Base-by-base conservation (phyloP, 1,140 invertebrate species). In the Manduca sexta region DNA sequence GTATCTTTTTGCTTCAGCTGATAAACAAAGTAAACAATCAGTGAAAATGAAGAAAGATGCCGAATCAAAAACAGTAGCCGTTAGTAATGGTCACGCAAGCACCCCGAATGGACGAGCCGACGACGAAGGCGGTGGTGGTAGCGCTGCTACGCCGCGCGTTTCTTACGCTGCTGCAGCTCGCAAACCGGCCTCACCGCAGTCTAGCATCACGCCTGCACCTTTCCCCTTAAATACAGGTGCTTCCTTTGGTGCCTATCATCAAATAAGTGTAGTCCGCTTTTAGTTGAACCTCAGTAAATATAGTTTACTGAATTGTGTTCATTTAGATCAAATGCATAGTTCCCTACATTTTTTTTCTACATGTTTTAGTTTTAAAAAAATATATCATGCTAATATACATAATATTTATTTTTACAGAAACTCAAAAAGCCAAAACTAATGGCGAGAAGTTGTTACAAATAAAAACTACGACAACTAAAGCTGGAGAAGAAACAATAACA, bases 151-250 rank as follows among this genome's bases (percentile, higher is more conserved):
- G n/a, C 70, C 80, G 40, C 73, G 76, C 45, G 82, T 76, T 21
- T 85, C 82, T 8, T 85, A 85, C 48, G 81, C 81, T 21, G 81
- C 81, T 31, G 81, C 81, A 12, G 78, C 82, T 39, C 69, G 76
- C 43, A 84, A 83, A 58, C 72, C 75, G n/a, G 53, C 66, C 31
- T 78, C 81, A 33, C 74, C 76, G 45, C 71, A 69, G 31, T 53
- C 58, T 47, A 73, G 64, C 53, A 74, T 58, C 52, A 61, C 62
- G 29, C 61, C 69, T 31, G 59, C 69, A 49, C 71, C 71, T 54
- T 77, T 74, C 55, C 63, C 68, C 16, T 57, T 61, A 45, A 69
- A 66, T 56, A 67, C 71, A 72, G 80, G 80, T 84, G 56, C 37
- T 45, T 46, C 15, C 21, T 14, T n/a, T 37, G 4, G 33, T 12